These are phyloP conservation scores for Steromphala cineraria DNA, from an alignment of 2,888 invertebrate genomes.

Conservation along the genomic window DNA sequence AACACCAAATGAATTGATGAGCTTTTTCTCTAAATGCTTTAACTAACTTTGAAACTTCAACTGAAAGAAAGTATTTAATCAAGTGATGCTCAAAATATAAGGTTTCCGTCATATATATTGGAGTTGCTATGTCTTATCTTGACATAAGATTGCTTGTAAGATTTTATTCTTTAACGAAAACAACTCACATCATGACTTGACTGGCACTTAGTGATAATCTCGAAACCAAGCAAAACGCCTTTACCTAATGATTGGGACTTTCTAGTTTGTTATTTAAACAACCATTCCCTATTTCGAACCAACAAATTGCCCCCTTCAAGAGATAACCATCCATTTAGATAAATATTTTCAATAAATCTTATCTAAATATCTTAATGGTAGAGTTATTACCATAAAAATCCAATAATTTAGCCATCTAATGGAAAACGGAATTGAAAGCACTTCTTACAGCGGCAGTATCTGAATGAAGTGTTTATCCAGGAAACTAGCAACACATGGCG, in stretches of 20 bases:
- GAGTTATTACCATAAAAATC: neutral
- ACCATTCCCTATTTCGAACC: neutral
- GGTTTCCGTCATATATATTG: no score
- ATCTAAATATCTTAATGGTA: slow-evolving; percentile 2
- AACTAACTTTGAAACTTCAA: no score
- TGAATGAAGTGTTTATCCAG: neutral
- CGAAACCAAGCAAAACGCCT: no score
- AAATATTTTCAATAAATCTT: neutral
- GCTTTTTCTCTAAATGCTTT: no score
- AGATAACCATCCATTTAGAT: neutral
- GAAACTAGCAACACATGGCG: neutral
- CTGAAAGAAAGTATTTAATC: no score
- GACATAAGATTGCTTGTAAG: no score
- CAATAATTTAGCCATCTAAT: neutral
- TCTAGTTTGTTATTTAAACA: slow-evolving; percentile 1
- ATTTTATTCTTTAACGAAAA: no score
- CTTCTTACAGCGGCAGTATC: neutral
- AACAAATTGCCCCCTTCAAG: neutral
- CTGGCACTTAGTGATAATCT: no score
- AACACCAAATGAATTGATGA: no score
- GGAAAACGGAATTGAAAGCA: neutral
- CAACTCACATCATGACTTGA: no score
- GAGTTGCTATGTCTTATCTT: no score
- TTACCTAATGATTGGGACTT: neutral
- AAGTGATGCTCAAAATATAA: no score